phyloP scores from a whole-genome alignment of 2,888 invertebrate genomes.

The Dioctria linearis region DNA sequence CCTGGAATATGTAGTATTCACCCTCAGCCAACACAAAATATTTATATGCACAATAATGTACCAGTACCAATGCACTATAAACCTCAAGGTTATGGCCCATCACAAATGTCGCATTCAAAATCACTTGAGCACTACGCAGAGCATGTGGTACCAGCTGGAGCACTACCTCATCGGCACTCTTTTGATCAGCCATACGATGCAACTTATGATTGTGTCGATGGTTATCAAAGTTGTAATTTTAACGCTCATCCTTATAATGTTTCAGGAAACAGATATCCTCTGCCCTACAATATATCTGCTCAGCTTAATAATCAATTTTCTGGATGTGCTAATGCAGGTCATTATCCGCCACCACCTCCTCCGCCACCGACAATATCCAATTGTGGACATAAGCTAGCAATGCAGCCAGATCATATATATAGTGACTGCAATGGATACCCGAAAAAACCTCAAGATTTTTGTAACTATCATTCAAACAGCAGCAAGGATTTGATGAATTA shows the following conservation, averaged over 20 bases:
- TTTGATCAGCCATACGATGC: conserved; percentile 69
- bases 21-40: conserved; percentile 50
- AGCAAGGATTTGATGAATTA: conserved; percentile 54
- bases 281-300: conserved; percentile 69
- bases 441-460: conserved; percentile 54
- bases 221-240: conserved; percentile 58
- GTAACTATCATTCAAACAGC: conserved; percentile 49
- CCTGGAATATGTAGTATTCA: conserved; percentile 61
- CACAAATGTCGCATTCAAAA: conserved; percentile 69
- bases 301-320: conserved; percentile 63
- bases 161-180: conserved; percentile 68
- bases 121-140: conserved; percentile 69
- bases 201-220: conserved; percentile 68
- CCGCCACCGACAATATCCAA: conserved; percentile 37
- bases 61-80: conserved; percentile 52
- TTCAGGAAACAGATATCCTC: conserved; percentile 69
- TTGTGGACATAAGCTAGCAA: conserved; percentile 52
- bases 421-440: conserved; percentile 55
- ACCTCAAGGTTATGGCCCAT: conserved; percentile 41
- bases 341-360: conserved; percentile 49
- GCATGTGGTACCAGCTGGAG: conserved; percentile 63
- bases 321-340: conserved; percentile 20
- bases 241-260: conserved; percentile 68
- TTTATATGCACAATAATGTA: conserved; percentile 54
- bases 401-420: conserved; percentile 53